Base-by-base conservation (phyloP, 1,140 invertebrate species). In the Drosophila nikananu region DNA sequence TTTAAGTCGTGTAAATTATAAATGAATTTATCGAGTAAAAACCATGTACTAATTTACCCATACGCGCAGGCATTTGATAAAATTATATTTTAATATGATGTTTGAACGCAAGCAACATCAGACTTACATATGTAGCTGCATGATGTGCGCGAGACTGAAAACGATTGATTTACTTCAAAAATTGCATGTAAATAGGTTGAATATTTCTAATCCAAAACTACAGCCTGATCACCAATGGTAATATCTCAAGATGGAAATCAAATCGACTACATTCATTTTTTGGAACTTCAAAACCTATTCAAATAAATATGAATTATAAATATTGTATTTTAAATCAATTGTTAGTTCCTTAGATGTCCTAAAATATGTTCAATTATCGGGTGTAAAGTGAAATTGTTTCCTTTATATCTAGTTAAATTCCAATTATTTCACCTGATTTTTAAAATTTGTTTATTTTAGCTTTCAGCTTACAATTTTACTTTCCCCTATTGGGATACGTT, bases 11-110 rank as follows among this genome's bases (percentile, higher is more conserved):
- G 77, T 87, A 89, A 89, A 83, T 70, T 87, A 77, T 80, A 83
- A 75, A 89, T 89, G 83, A 86, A 86, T 83, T 86, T 89, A 89
- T 83, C 80, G 66, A 83, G 77, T 77, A 89, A 89, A 87, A 87
- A 77, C 3, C 66, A 79, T 83, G 72, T 86, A 86, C 84, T 87
- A 89, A 87, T 71, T 73, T 73, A 60, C 59, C 55, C 23, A 70
- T 59, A 54, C 30, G 64, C 59, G 64, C 59, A 80, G 58, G 82
- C 82, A 86, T 86, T 86, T 86, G 66, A 83, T 83, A 86, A 86
- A 67, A 67, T 80, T 86, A 80, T 89, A 86, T 89, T 83, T 86
- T 89, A 80, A 71, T 75, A 71, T 66, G 42, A 61, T 77, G 75
- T 61, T 60, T 57, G 42, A 68, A 37, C 73, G 48, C 65, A 77